A percentile compares a stretch with the other conserved stretches of the same genome.
These are phyloP conservation scores for Myotis lucifugus DNA, from an alignment of 2,113 vertebrate genomes.

Conservation along the genomic window DNA sequence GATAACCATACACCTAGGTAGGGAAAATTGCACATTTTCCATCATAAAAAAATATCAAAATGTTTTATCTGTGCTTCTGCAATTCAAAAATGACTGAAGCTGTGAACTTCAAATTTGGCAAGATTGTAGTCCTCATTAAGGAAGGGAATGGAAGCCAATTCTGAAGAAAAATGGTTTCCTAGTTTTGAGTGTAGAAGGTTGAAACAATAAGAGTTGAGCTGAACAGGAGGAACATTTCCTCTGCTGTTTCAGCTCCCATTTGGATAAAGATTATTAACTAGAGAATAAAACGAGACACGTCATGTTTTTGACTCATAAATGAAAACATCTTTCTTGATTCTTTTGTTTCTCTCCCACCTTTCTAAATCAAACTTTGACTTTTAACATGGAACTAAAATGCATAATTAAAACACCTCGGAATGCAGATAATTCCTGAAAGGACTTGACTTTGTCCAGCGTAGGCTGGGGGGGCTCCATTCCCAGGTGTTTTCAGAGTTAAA, in stretches of 20 bases:
- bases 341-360: background rate
- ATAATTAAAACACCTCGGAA: constrained; percentile 11
- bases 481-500: background rate
- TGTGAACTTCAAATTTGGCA: constrained; percentile 83
- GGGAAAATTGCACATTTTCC: constrained; percentile 56
- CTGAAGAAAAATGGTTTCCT: constrained; percentile 77
- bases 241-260: constrained; percentile 47
- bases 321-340: constrained; percentile 37
- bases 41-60: constrained; percentile 69
- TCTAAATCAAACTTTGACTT: constrained; percentile 31
- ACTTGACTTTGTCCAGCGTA: background rate
- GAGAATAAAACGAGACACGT: background rate
- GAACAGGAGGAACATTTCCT: constrained; percentile 57
- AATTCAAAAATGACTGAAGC: constrained; percentile 81
- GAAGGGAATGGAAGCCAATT: constrained; percentile 76
- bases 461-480: background rate
- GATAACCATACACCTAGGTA: constrained; percentile 64
- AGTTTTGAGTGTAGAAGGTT: constrained; percentile 73
- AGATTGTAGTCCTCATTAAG: constrained; percentile 79
- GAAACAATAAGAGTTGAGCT: constrained; percentile 71
- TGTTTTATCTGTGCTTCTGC: constrained; percentile 79
- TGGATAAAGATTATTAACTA: constrained; percentile 56
- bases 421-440: background rate
- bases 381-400: background rate
- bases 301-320: constrained; percentile 22